A percentile compares a stretch with the other conserved stretches of the same genome.
phyloP scores from a whole-genome alignment of 2,113 vertebrate species.

The Apodemus speciosus region DNA sequence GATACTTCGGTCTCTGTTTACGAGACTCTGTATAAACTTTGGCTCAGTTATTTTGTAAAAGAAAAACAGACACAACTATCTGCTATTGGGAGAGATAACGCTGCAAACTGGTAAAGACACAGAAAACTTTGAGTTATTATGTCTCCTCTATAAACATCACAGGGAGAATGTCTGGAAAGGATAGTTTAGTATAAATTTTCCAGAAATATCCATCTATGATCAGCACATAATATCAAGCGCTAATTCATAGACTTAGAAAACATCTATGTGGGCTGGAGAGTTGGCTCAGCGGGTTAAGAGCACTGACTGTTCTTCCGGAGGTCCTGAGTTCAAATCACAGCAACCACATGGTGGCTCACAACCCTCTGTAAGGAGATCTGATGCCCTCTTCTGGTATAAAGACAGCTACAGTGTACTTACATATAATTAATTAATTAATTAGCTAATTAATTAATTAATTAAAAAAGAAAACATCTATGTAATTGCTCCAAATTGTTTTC shows the following conservation, averaged over 20 bases:
- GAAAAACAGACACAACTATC: background rate
- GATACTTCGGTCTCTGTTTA: background rate
- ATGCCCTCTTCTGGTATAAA: too few relatives aligned
- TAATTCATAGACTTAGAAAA: conserved; percentile 39
- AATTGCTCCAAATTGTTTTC: conserved; percentile 32
- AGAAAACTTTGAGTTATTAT: background rate
- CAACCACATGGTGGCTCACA: too few relatives aligned
- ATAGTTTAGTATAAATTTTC: background rate
- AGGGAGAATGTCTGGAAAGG: background rate
- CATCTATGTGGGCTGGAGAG: background rate
- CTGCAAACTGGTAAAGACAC: background rate
- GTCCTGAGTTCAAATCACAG: too few relatives aligned
- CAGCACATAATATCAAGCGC: background rate
- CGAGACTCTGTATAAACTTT: background rate
- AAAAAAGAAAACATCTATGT: background rate
- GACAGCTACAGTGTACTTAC: too few relatives aligned
- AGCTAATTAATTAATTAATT: too few relatives aligned
- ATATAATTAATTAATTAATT: too few relatives aligned
- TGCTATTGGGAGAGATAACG: background rate
- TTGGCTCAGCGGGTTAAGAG: too few relatives aligned
- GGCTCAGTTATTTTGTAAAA: background rate
- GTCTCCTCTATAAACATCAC: background rate
- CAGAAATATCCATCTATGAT: conserved; percentile 44
- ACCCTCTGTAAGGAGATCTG: too few relatives aligned
- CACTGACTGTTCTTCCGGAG: too few relatives aligned